Percentiles rank a stretch among this genome's conserved stretches.
These are phyloP conservation scores for Apomyelois bistriatella DNA, from an alignment of 2,888 invertebrate species.

Conservation along the genomic window DNA sequence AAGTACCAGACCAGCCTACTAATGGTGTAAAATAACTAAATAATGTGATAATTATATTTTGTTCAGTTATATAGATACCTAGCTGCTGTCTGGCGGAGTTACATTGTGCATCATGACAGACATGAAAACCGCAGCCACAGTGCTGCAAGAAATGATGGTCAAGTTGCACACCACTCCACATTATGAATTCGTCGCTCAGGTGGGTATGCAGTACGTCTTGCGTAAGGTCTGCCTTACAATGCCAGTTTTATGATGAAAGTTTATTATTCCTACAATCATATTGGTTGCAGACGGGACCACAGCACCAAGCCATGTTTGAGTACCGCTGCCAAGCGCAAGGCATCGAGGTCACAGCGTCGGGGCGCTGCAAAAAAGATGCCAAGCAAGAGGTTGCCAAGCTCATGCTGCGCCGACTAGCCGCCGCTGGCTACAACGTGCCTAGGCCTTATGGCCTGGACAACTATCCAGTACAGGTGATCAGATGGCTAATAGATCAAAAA, in stretches of 20 bases:
- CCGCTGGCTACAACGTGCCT: conserved; percentile 47
- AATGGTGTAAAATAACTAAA: too few species aligned
- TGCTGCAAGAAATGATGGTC: conserved; percentile 83
- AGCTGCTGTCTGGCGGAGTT: too few species aligned
- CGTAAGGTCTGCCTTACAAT: too few species aligned
- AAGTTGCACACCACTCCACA: conserved; percentile 73
- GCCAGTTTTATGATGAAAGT: too few species aligned
- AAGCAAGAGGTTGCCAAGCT: conserved; percentile 80
- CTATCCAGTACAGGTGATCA: neutral
- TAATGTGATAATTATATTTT: too few species aligned
- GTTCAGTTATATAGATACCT: neutral
- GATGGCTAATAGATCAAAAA: too few species aligned
- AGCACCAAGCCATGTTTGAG: conserved; percentile 62
- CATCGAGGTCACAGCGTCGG: conserved; percentile 40
- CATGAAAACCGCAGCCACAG: conserved; percentile 83
- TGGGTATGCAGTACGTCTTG: too few species aligned
- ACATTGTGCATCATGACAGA: neutral
- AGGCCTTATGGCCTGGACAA: conserved; percentile 34
- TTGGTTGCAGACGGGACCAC: conserved; percentile 49
- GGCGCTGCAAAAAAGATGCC: conserved; percentile 73
- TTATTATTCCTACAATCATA: too few species aligned
- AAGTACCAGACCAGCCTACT: too few species aligned
- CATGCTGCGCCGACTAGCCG: conserved; percentile 60
- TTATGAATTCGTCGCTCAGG: conserved; percentile 70
- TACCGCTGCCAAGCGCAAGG: conserved; percentile 64